Conservation (phyloP, 1,140 invertebrate genomes). For the Lordiphosa stackelbergi region DNA sequence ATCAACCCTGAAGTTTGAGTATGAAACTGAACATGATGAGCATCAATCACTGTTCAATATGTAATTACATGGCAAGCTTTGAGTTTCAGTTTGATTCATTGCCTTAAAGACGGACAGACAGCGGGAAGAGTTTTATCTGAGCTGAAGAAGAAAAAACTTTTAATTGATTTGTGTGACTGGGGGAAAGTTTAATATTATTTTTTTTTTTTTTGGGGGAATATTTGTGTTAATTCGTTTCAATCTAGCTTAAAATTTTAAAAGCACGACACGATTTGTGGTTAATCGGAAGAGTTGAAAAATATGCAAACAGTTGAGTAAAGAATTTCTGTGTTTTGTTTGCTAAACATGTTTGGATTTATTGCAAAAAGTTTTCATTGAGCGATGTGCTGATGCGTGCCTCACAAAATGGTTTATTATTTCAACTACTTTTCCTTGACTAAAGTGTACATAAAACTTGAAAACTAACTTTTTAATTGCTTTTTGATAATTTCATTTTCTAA, state of each 20-base stretch:
- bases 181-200: conserved; percentile 9
- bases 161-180: conserved; percentile 9
- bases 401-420: conserved; percentile 1
- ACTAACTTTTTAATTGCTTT: conserved; percentile 12
- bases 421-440: conserved; percentile 9
- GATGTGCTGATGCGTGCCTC: conserved; percentile 1
- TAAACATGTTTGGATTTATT: conserved; percentile 10
- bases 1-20: background rate
- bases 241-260: conserved; percentile 9
- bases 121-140: conserved; percentile 6
- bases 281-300: background rate
- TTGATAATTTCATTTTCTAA: conserved; percentile 13
- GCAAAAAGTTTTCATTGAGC: conserved; percentile 8
- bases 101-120: background rate
- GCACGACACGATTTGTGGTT: conserved; percentile 6
- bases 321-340: conserved; percentile 8
- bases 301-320: conserved; percentile 8
- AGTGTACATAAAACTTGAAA: background rate
- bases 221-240: conserved; percentile 27
- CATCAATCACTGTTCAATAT: conserved; percentile 14
- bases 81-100: conserved; percentile 3
- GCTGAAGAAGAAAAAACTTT: conserved; percentile 20
- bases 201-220: conserved; percentile 2
- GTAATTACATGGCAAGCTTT: background rate
- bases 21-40: background rate